A percentile compares a stretch with the other conserved stretches of the same genome.
These are phyloP conservation scores for Adrianichthys oophorus DNA, from an alignment of 2,797 vertebrate species.

Conservation along the genomic window DNA sequence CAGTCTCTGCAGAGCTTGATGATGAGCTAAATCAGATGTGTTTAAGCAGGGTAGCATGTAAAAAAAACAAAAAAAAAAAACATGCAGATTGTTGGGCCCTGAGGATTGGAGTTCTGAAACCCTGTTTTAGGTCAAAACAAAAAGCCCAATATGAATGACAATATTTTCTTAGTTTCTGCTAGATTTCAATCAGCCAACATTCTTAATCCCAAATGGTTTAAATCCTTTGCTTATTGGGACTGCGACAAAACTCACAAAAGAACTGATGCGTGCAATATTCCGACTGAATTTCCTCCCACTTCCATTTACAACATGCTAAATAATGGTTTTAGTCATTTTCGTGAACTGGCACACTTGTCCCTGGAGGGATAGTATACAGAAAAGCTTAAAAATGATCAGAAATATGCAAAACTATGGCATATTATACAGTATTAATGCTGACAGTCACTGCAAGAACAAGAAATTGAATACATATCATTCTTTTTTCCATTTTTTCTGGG, in stretches of 20 bases:
- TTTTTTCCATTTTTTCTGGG: constrained; percentile 35
- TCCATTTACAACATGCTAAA: constrained; percentile 22
- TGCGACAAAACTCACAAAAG: background rate
- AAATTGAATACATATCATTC: constrained; percentile 19
- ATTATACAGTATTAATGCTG: constrained; percentile 42
- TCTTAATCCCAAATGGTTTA: too few species aligned
- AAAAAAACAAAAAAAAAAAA: too few species aligned
- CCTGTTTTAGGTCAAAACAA: too few species aligned
- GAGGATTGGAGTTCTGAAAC: too few species aligned
- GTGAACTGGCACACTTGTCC: constrained; percentile 26
- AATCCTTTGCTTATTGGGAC: too few species aligned
- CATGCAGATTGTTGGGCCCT: too few species aligned
- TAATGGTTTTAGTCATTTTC: constrained; percentile 34
- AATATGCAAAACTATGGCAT: constrained; percentile 31
- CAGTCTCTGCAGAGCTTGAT: too few species aligned
- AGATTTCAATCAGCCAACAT: too few species aligned
- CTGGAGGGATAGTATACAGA: constrained; percentile 15
- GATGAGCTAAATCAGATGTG: too few species aligned
- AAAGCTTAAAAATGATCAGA: constrained; percentile 15
- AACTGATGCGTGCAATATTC: background rate
- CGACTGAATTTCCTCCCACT: constrained; percentile 16
- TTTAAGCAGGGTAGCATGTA: too few species aligned
- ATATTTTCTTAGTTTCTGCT: too few species aligned
- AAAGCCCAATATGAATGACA: too few species aligned
- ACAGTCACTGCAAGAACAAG: constrained; percentile 11